Evolutionary conservation across 2,113 vertebrate genomes (phyloP), one percentile per base, ranked within the genome.

Genomic region (Malurus elegans): DNA sequence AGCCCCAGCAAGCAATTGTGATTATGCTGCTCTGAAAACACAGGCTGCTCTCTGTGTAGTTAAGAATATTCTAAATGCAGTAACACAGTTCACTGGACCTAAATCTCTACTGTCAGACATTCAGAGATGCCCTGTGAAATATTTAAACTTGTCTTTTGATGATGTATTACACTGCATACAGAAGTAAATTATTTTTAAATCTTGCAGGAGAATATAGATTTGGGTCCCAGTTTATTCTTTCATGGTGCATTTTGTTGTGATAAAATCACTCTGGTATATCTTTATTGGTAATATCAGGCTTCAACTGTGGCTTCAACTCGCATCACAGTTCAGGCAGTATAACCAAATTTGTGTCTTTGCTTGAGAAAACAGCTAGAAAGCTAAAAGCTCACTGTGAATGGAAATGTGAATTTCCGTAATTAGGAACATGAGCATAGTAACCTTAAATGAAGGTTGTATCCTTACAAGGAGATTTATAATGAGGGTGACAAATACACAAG

Each of bases 371-470:
- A 44, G 42, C 23, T 71, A 51, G 56, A 84, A 84, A 79, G 8
- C 17, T 82, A 69, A 90, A 90, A 82, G 32, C 21, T 90, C 32
- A 19, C 18, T 71, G 24, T 66, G 54, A 76, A 65, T 34, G 24
- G 64, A 95, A 86, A 92, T 47, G 23, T 65, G 82, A 90, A 64
- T 91, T 91, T 93, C 61, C 83, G 31, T 83, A 92, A 88, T 70
- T 92, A 86, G 58, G 62, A 90, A 26, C n/a, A 45, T 1, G 8
- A 80, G 17, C 28, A 54, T 19, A 74, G 23, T 56, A 80, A 83
- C 69, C 64, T 92, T 50, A 88, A 95, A 60, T 78, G 44, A 88
- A 93, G 56, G 69, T 88, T 56, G 71, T 64, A 74, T 71, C 20
- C 69, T 74, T 84, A 86, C 83, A 90, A 70, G 75, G 44, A 86